These are phyloP conservation scores for Amblyjoppa proteus DNA, from an alignment of 2,888 invertebrate species.

Conservation along the genomic window DNA sequence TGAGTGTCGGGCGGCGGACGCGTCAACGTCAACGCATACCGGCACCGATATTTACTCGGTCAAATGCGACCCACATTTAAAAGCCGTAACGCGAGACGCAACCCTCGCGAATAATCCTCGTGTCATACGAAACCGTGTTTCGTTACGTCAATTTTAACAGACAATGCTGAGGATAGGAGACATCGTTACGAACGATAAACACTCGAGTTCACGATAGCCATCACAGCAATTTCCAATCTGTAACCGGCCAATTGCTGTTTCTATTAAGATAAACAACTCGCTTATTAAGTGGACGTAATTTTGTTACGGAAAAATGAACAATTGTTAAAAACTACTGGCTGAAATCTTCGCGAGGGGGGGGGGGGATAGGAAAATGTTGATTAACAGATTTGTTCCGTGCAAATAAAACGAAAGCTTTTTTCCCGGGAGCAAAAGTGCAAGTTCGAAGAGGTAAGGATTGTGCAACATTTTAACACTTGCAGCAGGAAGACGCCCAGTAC, in stretches of 20 bases:
- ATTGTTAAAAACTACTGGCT: not conserved
- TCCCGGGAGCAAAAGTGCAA: not conserved
- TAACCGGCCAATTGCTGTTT: not conserved
- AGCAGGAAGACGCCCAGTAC: conserved; percentile 61
- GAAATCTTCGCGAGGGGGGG: not conserved
- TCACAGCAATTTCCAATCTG: conserved; percentile 1
- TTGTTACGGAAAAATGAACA: not conserved
- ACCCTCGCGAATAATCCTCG: conserved; percentile 37
- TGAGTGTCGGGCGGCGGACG: conserved; percentile 15
- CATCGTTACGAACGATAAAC: conserved; percentile 10
- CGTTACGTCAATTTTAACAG: conserved; percentile 26
- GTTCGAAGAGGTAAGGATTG: not conserved
- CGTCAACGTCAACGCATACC: conserved; percentile 28
- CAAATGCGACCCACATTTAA: conserved; percentile 54
- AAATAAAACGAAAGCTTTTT: not conserved
- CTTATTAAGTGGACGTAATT: not conserved
- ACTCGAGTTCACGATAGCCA: not conserved
- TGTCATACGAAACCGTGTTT: conserved; percentile 46
- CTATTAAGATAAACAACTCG: not conserved
- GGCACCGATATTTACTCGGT: conserved; percentile 23
- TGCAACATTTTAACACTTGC: conserved; percentile 16
- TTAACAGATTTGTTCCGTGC: not conserved
- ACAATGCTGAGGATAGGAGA: conserved; percentile 32
- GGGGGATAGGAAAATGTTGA: not conserved
- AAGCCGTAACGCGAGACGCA: conserved; percentile 53